Evolutionary conservation across 2,797 vertebrate species (phyloP), one percentile per base, ranked within the genome.

Genomic region (Acipenser transmontanus): DNA sequence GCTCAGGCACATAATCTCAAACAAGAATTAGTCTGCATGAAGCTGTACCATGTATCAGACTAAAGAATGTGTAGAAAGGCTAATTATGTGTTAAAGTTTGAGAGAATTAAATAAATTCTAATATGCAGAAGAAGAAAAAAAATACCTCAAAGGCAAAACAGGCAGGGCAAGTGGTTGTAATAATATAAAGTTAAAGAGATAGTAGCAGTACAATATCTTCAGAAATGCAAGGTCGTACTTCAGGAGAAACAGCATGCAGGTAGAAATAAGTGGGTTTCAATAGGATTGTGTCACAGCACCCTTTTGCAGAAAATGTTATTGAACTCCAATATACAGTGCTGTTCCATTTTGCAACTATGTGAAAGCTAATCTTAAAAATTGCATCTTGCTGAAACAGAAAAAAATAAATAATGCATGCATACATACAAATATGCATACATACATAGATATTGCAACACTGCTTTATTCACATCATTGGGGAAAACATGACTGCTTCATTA

Each of bases 1-100:
- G 83, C 10, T 14, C 59, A n/a, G 49, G 10, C 12, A 69, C n/a
- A 67, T 9, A 67, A 67, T 69, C 14, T 67, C 20, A 72, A 49
- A 66, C 12, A 56, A 63, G 59, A 68, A 49, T 34, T 61, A 64
- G 6, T 13, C 59, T n/a, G 59, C 8, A 59, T 4, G 57, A 49
- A 63, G 5, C 48, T 62, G 51, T 17, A 13, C 7, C 61, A 60
- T 57, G 50, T 7, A 47, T 8, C 20, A 17, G 13, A 9, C 7
- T n/a, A 60, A 34, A 59, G 14, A 57, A 1, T 49, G 50, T 10
- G 13, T 10, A 6, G 61, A 34, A 52, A 4, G 12, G 13, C 49
- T 50, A 34, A 34, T 4, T 34, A 34, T 34, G 4, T 34, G 34
- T 34, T 34, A 34, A 34, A 34, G 56, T 50, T 69, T 50, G 8